A percentile compares a stretch with the other conserved stretches of the same genome.
These are phyloP conservation scores for Platycheirus rosarum DNA, from an alignment of 2,888 invertebrate species.

Conservation along the genomic window DNA sequence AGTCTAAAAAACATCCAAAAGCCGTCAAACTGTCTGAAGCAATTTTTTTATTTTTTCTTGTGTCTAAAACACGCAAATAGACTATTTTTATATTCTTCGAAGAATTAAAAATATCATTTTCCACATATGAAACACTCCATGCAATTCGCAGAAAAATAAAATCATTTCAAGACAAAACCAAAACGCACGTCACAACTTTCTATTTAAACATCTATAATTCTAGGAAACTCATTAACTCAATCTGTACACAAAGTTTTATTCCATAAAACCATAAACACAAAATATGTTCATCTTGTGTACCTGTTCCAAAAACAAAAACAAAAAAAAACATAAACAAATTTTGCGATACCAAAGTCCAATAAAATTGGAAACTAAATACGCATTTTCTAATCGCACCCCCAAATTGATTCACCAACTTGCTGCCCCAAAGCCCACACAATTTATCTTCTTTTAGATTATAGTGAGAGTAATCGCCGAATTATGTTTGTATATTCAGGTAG, in stretches of 20 bases:
- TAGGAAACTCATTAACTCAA: background rate
- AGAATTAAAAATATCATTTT: too few species aligned
- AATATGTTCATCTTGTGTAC: conserved; percentile 9
- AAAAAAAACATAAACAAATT: conserved; percentile 33
- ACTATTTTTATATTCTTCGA: too few species aligned
- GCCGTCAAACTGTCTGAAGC: too few species aligned
- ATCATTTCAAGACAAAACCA: too few species aligned
- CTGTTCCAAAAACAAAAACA: background rate
- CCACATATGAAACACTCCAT: too few species aligned
- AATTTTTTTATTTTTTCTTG: too few species aligned
- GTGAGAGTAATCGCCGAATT: conserved; percentile 2
- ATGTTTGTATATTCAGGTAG: conserved; percentile 21
- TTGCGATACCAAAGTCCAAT: conserved; percentile 40
- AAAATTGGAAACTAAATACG: conserved; percentile 43
- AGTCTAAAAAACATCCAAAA: too few species aligned
- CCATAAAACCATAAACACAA: conserved; percentile 14
- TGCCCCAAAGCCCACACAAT: background rate
- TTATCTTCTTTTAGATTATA: too few species aligned
- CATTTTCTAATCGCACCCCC: conserved; percentile 42
- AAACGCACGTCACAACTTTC: too few species aligned
- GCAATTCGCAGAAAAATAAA: too few species aligned
- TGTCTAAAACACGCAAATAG: too few species aligned
- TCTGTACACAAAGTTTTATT: conserved; percentile 1
- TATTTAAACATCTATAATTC: background rate
- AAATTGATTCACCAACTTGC: conserved; percentile 32